Evolutionary conservation across 2,797 vertebrate genomes (phyloP).

Genomic region (Heteromormyrus szaboi): DNA sequence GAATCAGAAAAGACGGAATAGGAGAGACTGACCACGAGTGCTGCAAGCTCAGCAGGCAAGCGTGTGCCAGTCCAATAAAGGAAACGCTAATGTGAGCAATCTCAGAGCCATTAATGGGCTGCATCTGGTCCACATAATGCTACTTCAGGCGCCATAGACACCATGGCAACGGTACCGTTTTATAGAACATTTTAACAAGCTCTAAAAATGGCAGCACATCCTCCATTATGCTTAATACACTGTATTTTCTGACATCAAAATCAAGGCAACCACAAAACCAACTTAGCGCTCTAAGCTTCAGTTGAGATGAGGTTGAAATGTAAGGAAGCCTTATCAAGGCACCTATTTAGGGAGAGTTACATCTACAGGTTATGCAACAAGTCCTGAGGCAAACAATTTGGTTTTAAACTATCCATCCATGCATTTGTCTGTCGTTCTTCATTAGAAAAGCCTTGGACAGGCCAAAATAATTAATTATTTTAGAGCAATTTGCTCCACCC

Average conservation of each 20-base stretch:
- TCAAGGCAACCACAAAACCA: background rate
- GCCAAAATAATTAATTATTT: constrained; percentile 49
- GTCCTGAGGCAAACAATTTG: constrained; percentile 53
- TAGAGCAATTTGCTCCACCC: constrained; percentile 55
- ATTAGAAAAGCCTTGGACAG: constrained; percentile 40
- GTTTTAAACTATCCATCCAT: constrained; percentile 46
- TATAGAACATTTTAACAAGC: background rate
- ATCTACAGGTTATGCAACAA: constrained; percentile 49
- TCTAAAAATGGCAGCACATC: constrained; percentile 32
- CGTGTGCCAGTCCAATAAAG: background rate
- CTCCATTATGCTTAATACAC: constrained; percentile 14
- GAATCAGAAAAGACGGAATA: background rate
- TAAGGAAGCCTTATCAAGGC: constrained; percentile 37
- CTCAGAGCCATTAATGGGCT: background rate
- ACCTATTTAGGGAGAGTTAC: constrained; percentile 4
- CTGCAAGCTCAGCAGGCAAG: background rate
- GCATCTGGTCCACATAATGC: background rate
- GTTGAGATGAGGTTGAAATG: constrained; percentile 47
- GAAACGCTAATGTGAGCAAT: background rate
- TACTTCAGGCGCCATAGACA: background rate
- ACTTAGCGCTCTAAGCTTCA: constrained; percentile 44
- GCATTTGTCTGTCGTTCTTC: constrained; percentile 43
- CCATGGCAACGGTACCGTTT: background rate
- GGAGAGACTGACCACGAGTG: background rate
- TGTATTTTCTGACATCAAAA: constrained; percentile 37